These are phyloP conservation scores for Typhlomys cinereus DNA, from an alignment of 2,113 vertebrate species.

Conservation along the genomic window DNA sequence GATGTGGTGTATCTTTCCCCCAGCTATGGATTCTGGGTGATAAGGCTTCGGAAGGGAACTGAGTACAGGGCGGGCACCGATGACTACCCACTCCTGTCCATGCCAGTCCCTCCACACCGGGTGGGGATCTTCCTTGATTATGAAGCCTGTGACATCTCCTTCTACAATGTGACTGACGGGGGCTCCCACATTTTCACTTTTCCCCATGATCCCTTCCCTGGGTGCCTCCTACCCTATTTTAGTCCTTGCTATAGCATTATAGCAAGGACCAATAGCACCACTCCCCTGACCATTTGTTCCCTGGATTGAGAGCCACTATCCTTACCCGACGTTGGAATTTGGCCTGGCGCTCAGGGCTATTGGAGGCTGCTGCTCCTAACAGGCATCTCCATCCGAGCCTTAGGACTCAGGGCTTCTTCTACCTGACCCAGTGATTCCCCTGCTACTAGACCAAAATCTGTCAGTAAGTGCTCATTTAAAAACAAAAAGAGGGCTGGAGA, in stretches of 20 bases:
- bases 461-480: not conserved
- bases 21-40: slow-evolving; percentile 77
- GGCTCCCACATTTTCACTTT: slow-evolving; percentile 80
- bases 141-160: slow-evolving; percentile 76
- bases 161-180: slow-evolving; percentile 78
- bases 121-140: slow-evolving; percentile 80
- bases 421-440: not conserved
- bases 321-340: not conserved
- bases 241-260: slow-evolving; percentile 85
- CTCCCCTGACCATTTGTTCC: slow-evolving; percentile 67
- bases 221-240: slow-evolving; percentile 86
- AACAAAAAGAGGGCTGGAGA: too few species aligned
- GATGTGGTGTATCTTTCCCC: slow-evolving; percentile 75
- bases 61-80: slow-evolving; percentile 73
- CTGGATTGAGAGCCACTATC: not conserved
- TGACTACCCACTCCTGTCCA: slow-evolving; percentile 45
- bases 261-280: not conserved
- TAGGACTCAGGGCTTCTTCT: not conserved
- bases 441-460: not conserved
- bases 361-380: not conserved
- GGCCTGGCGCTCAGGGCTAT: not conserved
- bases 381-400: not conserved
- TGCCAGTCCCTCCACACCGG: slow-evolving; percentile 61
- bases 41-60: slow-evolving; percentile 71
- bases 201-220: slow-evolving; percentile 79